Conservation (phyloP, 2,797 vertebrate species). For the Coregonus sp. region DNA sequence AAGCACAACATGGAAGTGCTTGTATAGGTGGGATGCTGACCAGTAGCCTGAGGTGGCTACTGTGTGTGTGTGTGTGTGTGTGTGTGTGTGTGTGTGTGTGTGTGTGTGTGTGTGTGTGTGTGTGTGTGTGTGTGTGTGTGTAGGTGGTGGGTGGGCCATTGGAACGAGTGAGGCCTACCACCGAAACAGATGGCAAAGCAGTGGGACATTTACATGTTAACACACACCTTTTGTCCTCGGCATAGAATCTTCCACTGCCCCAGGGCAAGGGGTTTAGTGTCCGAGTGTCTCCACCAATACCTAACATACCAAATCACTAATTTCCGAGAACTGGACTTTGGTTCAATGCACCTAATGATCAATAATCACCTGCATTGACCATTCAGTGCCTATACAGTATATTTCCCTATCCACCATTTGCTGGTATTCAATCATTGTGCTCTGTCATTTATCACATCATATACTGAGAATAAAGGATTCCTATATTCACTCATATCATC, state of each 20-base stretch:
- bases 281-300: conserved; percentile 4
- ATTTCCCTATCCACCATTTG: neutral
- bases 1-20: neutral
- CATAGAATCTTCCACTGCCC: conserved; percentile 20
- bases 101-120: neutral
- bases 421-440: neutral
- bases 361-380: neutral
- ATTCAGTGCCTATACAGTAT: too few species aligned
- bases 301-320: conserved; percentile 11
- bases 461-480: neutral
- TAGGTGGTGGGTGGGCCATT: conserved; percentile 6
- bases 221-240: conserved; percentile 41
- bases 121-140: conserved; percentile 7
- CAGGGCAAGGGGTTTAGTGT: conserved; percentile 23
- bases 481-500: neutral
- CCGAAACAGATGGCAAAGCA: conserved; percentile 35
- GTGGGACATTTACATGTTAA: conserved; percentile 48
- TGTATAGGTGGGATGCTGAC: conserved; percentile 31
- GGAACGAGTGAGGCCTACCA: conserved; percentile 24
- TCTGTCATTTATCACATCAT: neutral
- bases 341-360: neutral
- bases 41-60: conserved; percentile 27
- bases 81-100: neutral
- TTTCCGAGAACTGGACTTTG: neutral
- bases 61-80: neutral